Percentiles rank a stretch among this genome's conserved stretches.
Evolutionary conservation across 2,113 vertebrate species (phyloP).

Genomic region (Donacobius atricapilla): DNA sequence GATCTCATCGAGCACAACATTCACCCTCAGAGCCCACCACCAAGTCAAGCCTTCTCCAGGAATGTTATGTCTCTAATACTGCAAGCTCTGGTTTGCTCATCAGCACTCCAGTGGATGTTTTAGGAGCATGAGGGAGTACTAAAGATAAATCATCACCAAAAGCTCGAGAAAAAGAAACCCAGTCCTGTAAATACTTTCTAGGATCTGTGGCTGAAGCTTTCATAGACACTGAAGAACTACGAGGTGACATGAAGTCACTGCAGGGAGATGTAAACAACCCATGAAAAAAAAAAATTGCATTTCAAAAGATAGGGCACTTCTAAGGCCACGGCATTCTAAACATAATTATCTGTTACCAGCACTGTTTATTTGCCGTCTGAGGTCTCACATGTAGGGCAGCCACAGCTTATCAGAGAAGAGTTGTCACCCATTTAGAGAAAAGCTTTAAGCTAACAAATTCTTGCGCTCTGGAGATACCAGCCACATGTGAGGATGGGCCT

Average conservation of each 20-base stretch:
- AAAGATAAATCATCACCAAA: background rate
- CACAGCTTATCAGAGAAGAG: slow-evolving; percentile 62
- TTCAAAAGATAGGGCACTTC: slow-evolving; percentile 61
- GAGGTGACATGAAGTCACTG: background rate
- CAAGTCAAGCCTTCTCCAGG: background rate
- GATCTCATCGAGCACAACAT: background rate
- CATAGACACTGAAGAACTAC: background rate
- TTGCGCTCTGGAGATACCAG: background rate
- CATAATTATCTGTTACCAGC: slow-evolving; percentile 61
- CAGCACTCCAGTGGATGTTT: background rate
- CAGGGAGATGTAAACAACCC: slow-evolving; percentile 30
- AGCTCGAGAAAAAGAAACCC: background rate
- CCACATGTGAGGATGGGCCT: background rate
- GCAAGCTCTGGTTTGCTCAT: background rate
- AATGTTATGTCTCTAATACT: background rate
- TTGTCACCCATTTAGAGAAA: slow-evolving; percentile 26
- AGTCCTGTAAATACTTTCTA: background rate
- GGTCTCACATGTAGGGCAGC: slow-evolving; percentile 42
- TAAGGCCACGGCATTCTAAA: slow-evolving; percentile 27
- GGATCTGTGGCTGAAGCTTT: background rate
- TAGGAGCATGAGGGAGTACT: background rate
- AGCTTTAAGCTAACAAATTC: slow-evolving; percentile 33
- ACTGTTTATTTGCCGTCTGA: slow-evolving; percentile 68
- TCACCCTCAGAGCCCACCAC: background rate
- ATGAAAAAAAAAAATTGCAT: slow-evolving; percentile 40